These are phyloP conservation scores for Saturnia pavonia DNA, from an alignment of 2,888 invertebrate genomes.

Conservation along the genomic window DNA sequence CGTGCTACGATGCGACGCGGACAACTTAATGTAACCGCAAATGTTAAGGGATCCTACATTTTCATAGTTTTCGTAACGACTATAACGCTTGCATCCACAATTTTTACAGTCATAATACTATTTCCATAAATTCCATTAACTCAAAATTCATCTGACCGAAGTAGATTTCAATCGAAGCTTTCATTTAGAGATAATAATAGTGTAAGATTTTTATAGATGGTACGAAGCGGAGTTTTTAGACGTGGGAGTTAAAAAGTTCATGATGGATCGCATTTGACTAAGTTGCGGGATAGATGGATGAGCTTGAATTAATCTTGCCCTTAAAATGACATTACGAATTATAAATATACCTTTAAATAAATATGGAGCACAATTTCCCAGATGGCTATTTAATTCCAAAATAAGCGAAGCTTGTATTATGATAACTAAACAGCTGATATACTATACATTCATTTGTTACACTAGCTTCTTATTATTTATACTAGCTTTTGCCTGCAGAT, in stretches of 20 bases:
- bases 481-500: too few relatives aligned
- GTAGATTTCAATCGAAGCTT: background rate
- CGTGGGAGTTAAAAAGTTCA: constrained; percentile 3
- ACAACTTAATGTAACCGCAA: constrained; percentile 21
- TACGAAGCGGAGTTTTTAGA: background rate
- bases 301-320: background rate
- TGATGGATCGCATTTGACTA: background rate
- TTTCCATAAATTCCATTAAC: background rate
- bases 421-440: too few relatives aligned
- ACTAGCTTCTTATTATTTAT: too few relatives aligned
- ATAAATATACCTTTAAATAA: background rate
- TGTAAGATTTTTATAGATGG: too few relatives aligned
- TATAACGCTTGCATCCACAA: background rate
- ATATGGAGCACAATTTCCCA: too few relatives aligned
- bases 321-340: background rate
- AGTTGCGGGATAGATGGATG: background rate
- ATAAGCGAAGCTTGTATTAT: too few relatives aligned
- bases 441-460: too few relatives aligned
- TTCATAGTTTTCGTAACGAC: constrained; percentile 9
- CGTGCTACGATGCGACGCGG: constrained; percentile 35
- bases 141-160: background rate
- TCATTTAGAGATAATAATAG: background rate
- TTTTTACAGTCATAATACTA: background rate
- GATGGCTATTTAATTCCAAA: too few relatives aligned
- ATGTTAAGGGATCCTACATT: constrained; percentile 34